These are phyloP conservation scores for Acanthopagrus latus DNA, from an alignment of 2,797 vertebrate species.

Conservation along the genomic window DNA sequence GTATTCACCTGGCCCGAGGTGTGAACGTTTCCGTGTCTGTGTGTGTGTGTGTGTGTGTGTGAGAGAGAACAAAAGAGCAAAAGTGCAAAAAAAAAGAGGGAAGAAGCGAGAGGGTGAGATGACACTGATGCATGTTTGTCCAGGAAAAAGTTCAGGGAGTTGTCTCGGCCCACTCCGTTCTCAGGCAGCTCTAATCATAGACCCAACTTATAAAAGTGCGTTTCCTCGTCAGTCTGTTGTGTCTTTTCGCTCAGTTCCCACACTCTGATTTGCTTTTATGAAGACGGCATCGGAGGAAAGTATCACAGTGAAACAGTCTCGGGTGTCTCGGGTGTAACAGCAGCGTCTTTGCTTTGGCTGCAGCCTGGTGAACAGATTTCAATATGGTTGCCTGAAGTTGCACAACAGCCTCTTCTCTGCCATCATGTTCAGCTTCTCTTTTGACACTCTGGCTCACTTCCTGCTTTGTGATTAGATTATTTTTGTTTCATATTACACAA, in stretches of 20 bases:
- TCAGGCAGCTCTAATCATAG: constrained; percentile 50
- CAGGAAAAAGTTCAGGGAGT: constrained; percentile 55
- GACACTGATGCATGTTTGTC: constrained; percentile 63
- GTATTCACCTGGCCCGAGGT: constrained; percentile 28
- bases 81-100: constrained; percentile 13
- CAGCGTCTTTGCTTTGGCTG: constrained; percentile 32
- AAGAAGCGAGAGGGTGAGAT: constrained; percentile 35
- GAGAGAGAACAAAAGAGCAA: constrained; percentile 35
- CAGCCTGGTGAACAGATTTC: constrained; percentile 27
- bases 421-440: not conserved
- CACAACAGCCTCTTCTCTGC: not conserved
- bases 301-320: constrained; percentile 35
- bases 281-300: constrained; percentile 25
- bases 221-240: constrained; percentile 29
- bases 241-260: constrained; percentile 38
- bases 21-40: constrained; percentile 15
- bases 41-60: constrained; percentile 3
- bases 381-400: not conserved
- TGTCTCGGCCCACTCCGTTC: constrained; percentile 59
- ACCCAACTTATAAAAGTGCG: constrained; percentile 28
- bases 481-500: constrained; percentile 43
- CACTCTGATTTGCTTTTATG: constrained; percentile 46
- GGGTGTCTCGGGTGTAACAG: constrained; percentile 43
- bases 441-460: constrained; percentile 13
- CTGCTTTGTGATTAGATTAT: constrained; percentile 22